These are phyloP conservation scores for Erebia palarica DNA, from an alignment of 2,888 invertebrate species.

Conservation along the genomic window DNA sequence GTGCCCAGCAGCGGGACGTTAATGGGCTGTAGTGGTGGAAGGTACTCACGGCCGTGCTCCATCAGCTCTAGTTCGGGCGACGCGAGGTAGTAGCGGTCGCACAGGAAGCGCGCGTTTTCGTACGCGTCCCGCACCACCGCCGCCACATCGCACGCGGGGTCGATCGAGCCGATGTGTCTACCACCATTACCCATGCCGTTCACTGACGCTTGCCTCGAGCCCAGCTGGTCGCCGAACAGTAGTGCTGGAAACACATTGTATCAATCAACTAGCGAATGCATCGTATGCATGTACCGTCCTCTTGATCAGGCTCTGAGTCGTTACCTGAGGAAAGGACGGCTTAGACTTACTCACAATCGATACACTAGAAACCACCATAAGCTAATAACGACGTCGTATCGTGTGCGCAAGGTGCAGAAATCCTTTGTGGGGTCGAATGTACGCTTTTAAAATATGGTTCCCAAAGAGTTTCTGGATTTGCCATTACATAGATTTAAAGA, in stretches of 20 bases:
- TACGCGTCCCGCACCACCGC: conserved; percentile 97
- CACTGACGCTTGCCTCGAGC: conserved; percentile 61
- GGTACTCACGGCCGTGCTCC: conserved; percentile 87
- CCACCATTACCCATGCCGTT: conserved; percentile 81
- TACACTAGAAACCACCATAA: no score
- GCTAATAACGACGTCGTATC: no score
- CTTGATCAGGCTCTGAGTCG: conserved; percentile 70
- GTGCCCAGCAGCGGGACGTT: no score
- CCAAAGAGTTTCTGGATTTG: no score
- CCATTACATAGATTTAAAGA: no score
- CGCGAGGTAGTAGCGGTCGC: conserved; percentile 98
- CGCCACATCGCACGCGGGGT: conserved; percentile 96
- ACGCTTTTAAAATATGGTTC: no score
- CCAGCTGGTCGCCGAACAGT: conserved; percentile 88
- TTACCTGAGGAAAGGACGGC: conserved; percentile 55
- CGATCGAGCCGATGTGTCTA: conserved; percentile 97
- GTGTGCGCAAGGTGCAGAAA: no score
- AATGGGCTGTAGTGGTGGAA: no score
- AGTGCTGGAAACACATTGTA: conserved; percentile 81
- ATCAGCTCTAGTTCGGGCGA: conserved; percentile 93
- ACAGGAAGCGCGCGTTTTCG: conserved; percentile 98
- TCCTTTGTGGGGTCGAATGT: no score
- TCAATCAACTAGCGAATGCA: no score
- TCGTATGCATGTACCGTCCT: no score
- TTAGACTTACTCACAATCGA: no score